Conservation (phyloP, 2,797 vertebrate species). For the Mus spretus region DNA sequence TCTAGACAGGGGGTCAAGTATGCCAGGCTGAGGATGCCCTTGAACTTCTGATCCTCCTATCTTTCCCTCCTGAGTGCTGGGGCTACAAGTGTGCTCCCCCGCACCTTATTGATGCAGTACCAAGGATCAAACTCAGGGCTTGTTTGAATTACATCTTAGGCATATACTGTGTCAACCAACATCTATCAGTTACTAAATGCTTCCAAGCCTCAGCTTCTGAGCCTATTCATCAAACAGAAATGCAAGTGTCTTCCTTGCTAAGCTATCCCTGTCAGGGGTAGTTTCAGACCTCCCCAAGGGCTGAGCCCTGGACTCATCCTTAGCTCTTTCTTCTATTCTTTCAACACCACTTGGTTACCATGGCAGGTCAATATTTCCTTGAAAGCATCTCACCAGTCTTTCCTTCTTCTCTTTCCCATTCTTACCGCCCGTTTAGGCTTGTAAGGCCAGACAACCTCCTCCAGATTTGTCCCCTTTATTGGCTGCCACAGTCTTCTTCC, state of each 20-base stretch:
- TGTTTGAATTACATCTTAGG: constrained; percentile 31
- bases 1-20: not conserved
- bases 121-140: not conserved
- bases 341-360: constrained; percentile 21
- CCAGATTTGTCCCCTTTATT: not conserved
- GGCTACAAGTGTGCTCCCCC: not conserved
- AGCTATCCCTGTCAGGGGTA: not conserved
- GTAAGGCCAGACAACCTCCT: not conserved
- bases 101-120: not conserved
- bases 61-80: not conserved
- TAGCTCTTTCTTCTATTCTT: not conserved
- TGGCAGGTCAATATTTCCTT: constrained; percentile 53
- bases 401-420: not conserved
- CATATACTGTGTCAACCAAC: not conserved
- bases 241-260: not conserved
- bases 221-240: not conserved
- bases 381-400: constrained; percentile 7
- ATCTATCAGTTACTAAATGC: not conserved
- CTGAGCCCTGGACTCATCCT: constrained; percentile 7
- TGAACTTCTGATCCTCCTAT: not conserved
- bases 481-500: not conserved
- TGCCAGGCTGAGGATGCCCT: not conserved
- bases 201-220: constrained; percentile 16
- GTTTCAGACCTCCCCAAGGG: constrained; percentile 27
- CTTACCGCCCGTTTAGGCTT: not conserved